Base-by-base conservation (phyloP, 2,888 invertebrate genomes). In the Amphiduros pacificus region DNA sequence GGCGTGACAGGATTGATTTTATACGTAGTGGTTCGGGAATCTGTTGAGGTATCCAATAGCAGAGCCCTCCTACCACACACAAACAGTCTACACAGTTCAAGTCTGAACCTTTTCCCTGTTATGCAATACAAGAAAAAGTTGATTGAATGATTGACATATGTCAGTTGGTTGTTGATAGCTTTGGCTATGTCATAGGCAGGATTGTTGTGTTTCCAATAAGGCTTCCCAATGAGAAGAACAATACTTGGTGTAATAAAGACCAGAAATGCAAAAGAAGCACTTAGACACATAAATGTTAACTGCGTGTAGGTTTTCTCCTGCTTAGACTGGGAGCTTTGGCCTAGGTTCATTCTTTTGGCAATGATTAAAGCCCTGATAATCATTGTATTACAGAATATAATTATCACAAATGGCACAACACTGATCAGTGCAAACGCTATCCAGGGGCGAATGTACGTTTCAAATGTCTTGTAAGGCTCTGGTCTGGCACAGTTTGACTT, bases 81-180 rank as follows among this genome's bases (percentile, higher is more conserved):
- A n/a, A n/a, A n/a, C n/a, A n/a, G n/a, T n/a, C n/a, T n/a, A n/a
- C n/a, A n/a, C n/a, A 70, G 51, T 53, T 70, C 69, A 2, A 49
- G 27, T 20, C 70, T 57, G 56, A 71, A 71, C n/a, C 60, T 20
- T 44, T 58, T 51, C 11, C 69, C 71, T 20, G 68, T 68, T 24
- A 68, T 41, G 44, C 69, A 71, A 58, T 71, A 71, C 27, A 71
- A 62, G 36, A 71, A 62, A 59, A 71, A 70, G 59, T 70, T 70
- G 41, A 63, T 60, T 28, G 68, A 61, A 40, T 71, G 68, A 41
- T 71, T 71, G 32, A 71, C 61, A 44, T 55, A 63, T n/a, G 59
- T 56, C 14, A 71, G 62, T 36, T 68, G 66, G 61, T 69, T 70
- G 61, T 63, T 68, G 36, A 68, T 55, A 22, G 66, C 57, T 40